These are phyloP conservation scores for Thecocarcelia acutangulata DNA, from an alignment of 2,888 invertebrate species.

Conservation along the genomic window DNA sequence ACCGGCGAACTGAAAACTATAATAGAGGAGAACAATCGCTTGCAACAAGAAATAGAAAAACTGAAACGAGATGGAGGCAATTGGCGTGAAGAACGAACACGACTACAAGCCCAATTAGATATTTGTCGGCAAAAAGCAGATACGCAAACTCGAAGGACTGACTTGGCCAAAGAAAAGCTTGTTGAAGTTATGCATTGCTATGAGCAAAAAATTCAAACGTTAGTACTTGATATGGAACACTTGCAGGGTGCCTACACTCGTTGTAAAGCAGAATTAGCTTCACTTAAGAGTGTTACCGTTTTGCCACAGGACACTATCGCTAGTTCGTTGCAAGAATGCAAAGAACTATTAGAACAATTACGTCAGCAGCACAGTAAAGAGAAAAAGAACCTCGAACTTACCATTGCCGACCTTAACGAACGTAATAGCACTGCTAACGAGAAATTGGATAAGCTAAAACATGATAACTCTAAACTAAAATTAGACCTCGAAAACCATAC, in stretches of 20 bases:
- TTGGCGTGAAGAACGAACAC: slow-evolving; percentile 80
- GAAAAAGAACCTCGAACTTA: slow-evolving; percentile 83
- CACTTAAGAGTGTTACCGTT: slow-evolving; percentile 73
- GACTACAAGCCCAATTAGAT: slow-evolving; percentile 79
- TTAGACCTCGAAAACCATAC: slow-evolving; percentile 72
- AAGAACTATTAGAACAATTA: slow-evolving; percentile 88
- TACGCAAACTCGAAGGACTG: slow-evolving; percentile 84
- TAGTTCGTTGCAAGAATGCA: slow-evolving; percentile 88
- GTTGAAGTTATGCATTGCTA: slow-evolving; percentile 88
- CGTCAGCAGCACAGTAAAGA: slow-evolving; percentile 88
- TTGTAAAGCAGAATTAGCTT: slow-evolving; percentile 78
- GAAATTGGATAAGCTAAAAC: slow-evolving; percentile 59
- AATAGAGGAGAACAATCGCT: slow-evolving; percentile 86
- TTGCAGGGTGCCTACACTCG: slow-evolving; percentile 79
- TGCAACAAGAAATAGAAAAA: slow-evolving; percentile 83
- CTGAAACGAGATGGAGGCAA: slow-evolving; percentile 81
- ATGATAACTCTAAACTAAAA: slow-evolving; percentile 72
- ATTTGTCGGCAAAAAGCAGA: slow-evolving; percentile 80
- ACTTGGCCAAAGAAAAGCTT: slow-evolving; percentile 87
- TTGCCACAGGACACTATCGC: slow-evolving; percentile 81
- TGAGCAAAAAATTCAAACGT: slow-evolving; percentile 86
- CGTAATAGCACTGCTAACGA: slow-evolving; percentile 43
- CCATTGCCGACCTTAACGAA: slow-evolving; percentile 70
- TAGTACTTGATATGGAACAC: slow-evolving; percentile 79
- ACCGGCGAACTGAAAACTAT: slow-evolving; percentile 88